These are phyloP conservation scores for Cossypha dichroa DNA, from an alignment of 2,797 vertebrate genomes.

Conservation along the genomic window DNA sequence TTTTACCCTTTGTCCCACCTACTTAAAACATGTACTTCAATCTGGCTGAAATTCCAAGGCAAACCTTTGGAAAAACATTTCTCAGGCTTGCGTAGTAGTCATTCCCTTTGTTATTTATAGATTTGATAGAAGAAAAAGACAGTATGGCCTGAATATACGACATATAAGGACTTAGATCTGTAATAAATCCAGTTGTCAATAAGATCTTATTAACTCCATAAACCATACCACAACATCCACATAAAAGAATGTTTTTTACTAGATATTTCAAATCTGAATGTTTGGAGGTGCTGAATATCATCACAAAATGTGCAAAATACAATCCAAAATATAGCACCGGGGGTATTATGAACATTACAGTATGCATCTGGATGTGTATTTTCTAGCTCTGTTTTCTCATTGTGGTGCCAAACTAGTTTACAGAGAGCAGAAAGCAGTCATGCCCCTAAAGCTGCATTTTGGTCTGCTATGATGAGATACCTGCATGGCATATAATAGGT, in stretches of 20 bases:
- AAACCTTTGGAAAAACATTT: not conserved
- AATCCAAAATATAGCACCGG: not conserved
- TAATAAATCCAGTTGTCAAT: not conserved
- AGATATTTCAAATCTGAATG: not conserved
- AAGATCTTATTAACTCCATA: not conserved
- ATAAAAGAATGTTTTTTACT: not conserved
- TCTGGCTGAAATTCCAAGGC: not conserved
- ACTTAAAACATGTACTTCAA: not conserved
- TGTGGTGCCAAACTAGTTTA: not conserved
- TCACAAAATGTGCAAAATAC: not conserved
- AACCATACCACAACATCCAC: not conserved
- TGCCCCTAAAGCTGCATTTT: not conserved
- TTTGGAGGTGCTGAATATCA: not conserved
- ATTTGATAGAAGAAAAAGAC: not conserved
- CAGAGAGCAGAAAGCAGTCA: not conserved
- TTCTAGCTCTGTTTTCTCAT: not conserved
- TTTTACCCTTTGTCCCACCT: not conserved
- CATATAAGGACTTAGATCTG: not conserved
- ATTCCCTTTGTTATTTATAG: not conserved
- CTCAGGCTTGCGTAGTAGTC: not conserved
- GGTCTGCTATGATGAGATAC: not conserved
- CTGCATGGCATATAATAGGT: not conserved
- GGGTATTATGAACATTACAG: not conserved
- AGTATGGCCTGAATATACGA: not conserved
- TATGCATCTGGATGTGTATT: not conserved